Evolutionary conservation across 2,797 vertebrate species (phyloP).

Genomic region (Gouania willdenowi): DNA sequence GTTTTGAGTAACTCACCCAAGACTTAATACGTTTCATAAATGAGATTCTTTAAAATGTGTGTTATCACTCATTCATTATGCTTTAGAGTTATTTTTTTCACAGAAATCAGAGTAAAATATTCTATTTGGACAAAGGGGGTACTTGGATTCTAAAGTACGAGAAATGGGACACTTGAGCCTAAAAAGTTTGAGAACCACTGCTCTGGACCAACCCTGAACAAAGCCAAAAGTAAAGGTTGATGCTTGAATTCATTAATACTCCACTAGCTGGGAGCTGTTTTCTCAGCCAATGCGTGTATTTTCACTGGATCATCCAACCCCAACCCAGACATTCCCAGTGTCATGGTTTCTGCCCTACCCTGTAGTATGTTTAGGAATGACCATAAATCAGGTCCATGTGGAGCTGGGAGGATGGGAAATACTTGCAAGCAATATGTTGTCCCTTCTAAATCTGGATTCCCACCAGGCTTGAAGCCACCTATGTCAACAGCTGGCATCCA

Average conservation of each 20-base stretch:
- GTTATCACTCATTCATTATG: too few relatives aligned
- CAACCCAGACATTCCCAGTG: not conserved
- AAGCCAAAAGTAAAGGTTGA: conserved; percentile 13
- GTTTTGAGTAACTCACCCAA: too few relatives aligned
- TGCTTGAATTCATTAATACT: conserved; percentile 11
- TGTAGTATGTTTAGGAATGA: conserved; percentile 23
- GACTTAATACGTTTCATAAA: too few relatives aligned
- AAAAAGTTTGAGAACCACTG: too few relatives aligned
- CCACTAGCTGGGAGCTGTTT: conserved; percentile 29
- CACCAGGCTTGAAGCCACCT: conserved; percentile 22
- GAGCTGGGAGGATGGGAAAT: conserved; percentile 2
- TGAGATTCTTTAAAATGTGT: too few relatives aligned
- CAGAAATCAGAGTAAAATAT: too few relatives aligned
- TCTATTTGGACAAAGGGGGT: too few relatives aligned
- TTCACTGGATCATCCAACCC: conserved; percentile 8
- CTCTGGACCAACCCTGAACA: conserved; percentile 2
- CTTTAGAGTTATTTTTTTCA: too few relatives aligned
- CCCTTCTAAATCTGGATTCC: conserved; percentile 15
- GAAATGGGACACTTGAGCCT: too few relatives aligned
- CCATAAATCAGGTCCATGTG: conserved; percentile 45
- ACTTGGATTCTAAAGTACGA: too few relatives aligned
- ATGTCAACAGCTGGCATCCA: conserved; percentile 42
- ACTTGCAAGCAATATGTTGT: conserved; percentile 1
- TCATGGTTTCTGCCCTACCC: conserved; percentile 16
- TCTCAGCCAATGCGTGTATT: conserved; percentile 14